Conservation (phyloP, 2,797 vertebrate genomes). For the Spheniscus humboldti region DNA sequence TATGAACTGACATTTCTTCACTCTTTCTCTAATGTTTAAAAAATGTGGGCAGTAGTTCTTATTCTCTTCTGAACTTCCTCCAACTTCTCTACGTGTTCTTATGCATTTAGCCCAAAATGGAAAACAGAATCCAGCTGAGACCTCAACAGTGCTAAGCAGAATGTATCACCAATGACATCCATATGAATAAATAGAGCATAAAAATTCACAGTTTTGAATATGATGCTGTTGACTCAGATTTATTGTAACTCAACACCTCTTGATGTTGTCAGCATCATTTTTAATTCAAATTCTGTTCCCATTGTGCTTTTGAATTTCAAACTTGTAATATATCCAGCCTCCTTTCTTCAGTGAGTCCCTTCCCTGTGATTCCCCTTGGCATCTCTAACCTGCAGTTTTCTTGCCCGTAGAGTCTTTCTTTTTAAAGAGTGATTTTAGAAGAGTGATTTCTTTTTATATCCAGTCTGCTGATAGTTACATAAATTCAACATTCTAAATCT, state of each 20-base stretch:
- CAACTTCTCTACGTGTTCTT: not conserved
- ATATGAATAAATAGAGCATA: not conserved
- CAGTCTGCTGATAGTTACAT: slow-evolving; percentile 37
- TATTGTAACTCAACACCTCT: not conserved
- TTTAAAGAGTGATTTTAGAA: not conserved
- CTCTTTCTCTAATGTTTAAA: not conserved
- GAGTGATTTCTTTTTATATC: slow-evolving; percentile 42
- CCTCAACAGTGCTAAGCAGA: not conserved
- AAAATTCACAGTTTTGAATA: not conserved
- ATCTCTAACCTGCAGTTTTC: not conserved
- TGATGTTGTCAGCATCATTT: not conserved
- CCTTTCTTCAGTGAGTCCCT: not conserved
- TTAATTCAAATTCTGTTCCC: not conserved
- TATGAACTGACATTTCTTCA: not conserved
- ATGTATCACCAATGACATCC: not conserved
- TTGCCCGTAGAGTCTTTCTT: not conserved
- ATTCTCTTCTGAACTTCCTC: not conserved
- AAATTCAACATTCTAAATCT: slow-evolving; percentile 32
- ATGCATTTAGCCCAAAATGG: not conserved
- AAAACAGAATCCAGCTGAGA: not conserved
- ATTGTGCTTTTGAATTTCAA: not conserved
- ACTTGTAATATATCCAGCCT: not conserved
- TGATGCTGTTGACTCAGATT: not conserved
- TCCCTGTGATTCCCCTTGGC: not conserved
- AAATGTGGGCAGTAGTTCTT: not conserved